Evolutionary conservation across 2,888 invertebrate genomes (phyloP).

Genomic region (Dione juno): DNA sequence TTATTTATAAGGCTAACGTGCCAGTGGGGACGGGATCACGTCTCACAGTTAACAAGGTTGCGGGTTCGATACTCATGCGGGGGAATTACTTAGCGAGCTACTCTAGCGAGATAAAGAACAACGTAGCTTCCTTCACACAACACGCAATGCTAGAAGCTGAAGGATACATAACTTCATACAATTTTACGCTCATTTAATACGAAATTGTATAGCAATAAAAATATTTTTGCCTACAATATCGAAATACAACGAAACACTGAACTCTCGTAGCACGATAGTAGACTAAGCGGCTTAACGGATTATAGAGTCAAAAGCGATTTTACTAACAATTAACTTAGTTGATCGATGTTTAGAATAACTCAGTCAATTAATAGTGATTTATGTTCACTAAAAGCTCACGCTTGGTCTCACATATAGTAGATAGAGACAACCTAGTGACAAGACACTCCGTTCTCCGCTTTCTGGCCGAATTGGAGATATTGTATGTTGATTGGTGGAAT

Average conservation of each 20-base stretch:
- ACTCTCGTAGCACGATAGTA: constrained; percentile 7
- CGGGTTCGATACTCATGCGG: no score
- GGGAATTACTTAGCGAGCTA: no score
- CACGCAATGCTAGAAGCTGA: no score
- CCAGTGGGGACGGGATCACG: no score
- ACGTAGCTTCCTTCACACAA: no score
- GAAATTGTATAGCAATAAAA: background rate
- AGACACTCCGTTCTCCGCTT: no score
- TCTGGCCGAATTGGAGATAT: background rate
- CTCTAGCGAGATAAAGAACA: no score
- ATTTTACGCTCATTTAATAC: background rate
- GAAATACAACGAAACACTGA: background rate
- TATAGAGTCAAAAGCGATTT: constrained; percentile 20
- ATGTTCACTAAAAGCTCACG: background rate
- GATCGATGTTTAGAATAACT: constrained; percentile 17
- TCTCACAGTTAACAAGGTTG: no score
- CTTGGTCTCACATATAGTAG: background rate
- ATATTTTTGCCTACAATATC: constrained; percentile 10
- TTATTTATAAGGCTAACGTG: no score
- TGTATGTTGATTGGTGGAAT: background rate
- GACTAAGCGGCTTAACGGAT: constrained; percentile 20
- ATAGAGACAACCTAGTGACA: background rate
- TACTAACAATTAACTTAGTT: constrained; percentile 22
- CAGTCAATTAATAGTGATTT: background rate
- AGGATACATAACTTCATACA: no score